phyloP scores from a whole-genome alignment of 1,140 invertebrate genomes.

The Caenorhabditis brenneri region DNA sequence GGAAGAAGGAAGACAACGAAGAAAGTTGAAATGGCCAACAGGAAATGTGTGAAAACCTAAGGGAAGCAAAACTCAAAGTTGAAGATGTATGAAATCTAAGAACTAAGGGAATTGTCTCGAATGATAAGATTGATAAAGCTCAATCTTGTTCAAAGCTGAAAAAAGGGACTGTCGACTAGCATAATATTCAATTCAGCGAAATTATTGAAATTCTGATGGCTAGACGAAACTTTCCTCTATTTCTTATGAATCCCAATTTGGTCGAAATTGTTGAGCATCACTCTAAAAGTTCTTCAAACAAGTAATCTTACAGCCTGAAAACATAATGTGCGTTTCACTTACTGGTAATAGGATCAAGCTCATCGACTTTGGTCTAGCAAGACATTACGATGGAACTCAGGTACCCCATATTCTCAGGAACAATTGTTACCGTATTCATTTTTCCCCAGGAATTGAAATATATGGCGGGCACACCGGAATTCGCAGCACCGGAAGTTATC shows the following conservation, averaged over 20 bases:
- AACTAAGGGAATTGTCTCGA: not conserved
- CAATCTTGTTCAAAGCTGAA: too few relatives aligned
- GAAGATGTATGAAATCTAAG: not conserved
- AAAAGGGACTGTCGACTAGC: too few relatives aligned
- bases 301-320: slow-evolving; percentile 72
- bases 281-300: too few relatives aligned
- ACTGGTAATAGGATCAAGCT: slow-evolving; percentile 71
- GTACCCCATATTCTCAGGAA: not conserved
- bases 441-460: slow-evolving; percentile 70
- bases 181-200: too few relatives aligned
- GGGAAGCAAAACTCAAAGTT: slow-evolving; percentile 18
- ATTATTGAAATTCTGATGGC: too few relatives aligned
- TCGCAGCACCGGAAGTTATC: slow-evolving; percentile 71
- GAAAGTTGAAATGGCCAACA: slow-evolving; percentile 7
- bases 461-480: slow-evolving; percentile 73
- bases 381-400: slow-evolving; percentile 71
- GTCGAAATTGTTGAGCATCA: too few relatives aligned
- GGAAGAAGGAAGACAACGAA: not conserved
- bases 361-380: slow-evolving; percentile 72
- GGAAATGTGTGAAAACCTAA: not conserved
- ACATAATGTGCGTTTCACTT: slow-evolving; percentile 73
- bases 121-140: too few relatives aligned
- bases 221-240: too few relatives aligned
- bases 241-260: too few relatives aligned
- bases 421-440: not conserved